Percentiles rank a stretch among this genome's conserved stretches.
Evolutionary conservation across 1,140 invertebrate genomes (phyloP).

Genomic region (Brachionus paranguensis): DNA sequence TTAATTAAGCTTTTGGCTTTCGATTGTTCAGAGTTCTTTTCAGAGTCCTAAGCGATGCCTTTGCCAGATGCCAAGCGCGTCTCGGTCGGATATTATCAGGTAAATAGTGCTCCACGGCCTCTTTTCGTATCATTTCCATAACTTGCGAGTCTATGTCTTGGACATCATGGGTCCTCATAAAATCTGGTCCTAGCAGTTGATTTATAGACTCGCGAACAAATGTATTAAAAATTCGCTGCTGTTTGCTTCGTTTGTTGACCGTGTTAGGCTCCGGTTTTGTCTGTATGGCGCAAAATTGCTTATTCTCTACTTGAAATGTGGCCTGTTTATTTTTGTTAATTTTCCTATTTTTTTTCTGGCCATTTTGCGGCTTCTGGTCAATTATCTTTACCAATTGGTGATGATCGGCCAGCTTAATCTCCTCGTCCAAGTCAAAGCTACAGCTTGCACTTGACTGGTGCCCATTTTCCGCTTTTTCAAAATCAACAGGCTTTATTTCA

Average conservation of each 20-base stretch:
- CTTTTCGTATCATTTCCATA: constrained; percentile 37
- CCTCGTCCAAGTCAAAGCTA: neutral
- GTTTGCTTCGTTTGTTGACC: neutral
- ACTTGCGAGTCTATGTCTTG: constrained; percentile 36
- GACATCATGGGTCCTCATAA: constrained; percentile 37
- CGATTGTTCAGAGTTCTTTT: constrained; percentile 34
- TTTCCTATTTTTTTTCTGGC: neutral
- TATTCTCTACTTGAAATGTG: neutral
- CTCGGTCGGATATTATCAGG: constrained; percentile 35
- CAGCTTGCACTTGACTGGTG: neutral
- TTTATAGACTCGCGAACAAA: constrained; percentile 34
- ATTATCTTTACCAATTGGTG: constrained; percentile 16
- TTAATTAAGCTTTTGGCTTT: constrained; percentile 9
- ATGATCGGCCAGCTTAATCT: neutral
- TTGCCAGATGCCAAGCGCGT: constrained; percentile 35
- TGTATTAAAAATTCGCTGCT: constrained; percentile 35
- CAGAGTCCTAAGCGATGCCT: constrained; percentile 23
- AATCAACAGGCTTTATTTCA: neutral
- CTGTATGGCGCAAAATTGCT: neutral
- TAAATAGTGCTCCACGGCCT: constrained; percentile 27
- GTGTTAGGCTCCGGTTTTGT: neutral
- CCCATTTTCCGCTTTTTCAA: neutral
- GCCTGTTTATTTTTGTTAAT: neutral
- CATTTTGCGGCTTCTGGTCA: neutral
- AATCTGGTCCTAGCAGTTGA: constrained; percentile 16